These are phyloP conservation scores for Periophthalmus magnuspinnatus DNA, from an alignment of 2,797 vertebrate genomes.

Conservation along the genomic window DNA sequence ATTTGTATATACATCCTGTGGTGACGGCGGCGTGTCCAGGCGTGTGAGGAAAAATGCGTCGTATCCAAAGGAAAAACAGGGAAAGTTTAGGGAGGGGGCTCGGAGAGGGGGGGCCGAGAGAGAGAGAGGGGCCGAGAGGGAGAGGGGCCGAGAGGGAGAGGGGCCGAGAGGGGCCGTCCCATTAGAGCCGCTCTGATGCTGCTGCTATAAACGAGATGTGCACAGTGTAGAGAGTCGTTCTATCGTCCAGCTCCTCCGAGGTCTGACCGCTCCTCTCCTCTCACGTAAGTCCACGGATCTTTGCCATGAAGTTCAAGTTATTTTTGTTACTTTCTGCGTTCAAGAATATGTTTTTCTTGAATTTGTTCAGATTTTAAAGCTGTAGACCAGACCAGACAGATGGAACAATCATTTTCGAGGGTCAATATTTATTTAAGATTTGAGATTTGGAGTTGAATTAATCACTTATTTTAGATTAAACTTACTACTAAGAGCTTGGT, in stretches of 20 bases:
- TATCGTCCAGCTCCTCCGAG: constrained; percentile 14
- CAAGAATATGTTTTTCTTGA: not conserved
- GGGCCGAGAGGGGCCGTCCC: constrained; percentile 41
- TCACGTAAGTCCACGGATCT: constrained; percentile 31
- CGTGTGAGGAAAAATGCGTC: constrained; percentile 18
- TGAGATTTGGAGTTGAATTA: no score
- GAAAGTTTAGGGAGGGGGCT: constrained; percentile 14
- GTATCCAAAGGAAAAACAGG: not conserved
- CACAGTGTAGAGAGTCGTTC: constrained; percentile 7
- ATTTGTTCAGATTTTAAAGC: not conserved
- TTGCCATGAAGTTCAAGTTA: not conserved
- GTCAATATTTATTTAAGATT: no score
- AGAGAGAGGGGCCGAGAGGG: no score
- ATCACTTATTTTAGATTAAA: no score
- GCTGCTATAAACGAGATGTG: constrained; percentile 34
- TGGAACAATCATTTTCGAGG: no score
- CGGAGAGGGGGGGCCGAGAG: constrained; percentile 36
- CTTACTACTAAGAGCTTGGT: no score
- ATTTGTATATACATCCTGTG: no score
- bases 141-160: no score
- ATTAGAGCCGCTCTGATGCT: constrained; percentile 21
- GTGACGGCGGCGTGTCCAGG: not conserved
- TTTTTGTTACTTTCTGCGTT: not conserved
- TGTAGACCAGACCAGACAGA: not conserved
- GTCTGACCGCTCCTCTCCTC: constrained; percentile 1